Evolutionary conservation across 2,888 invertebrate genomes (phyloP).

Genomic region (Galerucella calmariensis): DNA sequence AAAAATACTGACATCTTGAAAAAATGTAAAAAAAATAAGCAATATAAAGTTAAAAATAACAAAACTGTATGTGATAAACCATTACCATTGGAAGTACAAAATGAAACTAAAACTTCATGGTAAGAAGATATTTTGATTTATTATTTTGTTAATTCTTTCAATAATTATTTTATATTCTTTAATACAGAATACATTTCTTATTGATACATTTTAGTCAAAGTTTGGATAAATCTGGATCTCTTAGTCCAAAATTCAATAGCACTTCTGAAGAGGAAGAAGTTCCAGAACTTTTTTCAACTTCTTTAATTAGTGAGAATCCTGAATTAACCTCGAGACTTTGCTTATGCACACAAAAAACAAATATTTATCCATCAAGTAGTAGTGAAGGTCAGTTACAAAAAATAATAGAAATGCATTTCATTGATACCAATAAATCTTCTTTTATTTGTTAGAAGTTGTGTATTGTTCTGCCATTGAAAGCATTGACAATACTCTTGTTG

Average conservation of each 20-base stretch:
- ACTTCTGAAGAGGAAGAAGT: slow-evolving; percentile 43
- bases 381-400: slow-evolving; percentile 49
- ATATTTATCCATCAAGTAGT: slow-evolving; percentile 50
- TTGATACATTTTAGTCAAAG: slow-evolving; percentile 20
- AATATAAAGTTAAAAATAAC: slow-evolving; percentile 45
- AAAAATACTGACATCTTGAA: slow-evolving; percentile 39
- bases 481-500: slow-evolving; percentile 79
- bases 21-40: slow-evolving; percentile 47
- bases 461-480: slow-evolving; percentile 83
- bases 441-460: slow-evolving; percentile 65
- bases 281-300: slow-evolving; percentile 51
- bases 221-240: not conserved
- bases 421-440: not conserved
- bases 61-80: not conserved
- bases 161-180: not conserved
- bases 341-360: slow-evolving; percentile 56
- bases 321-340: slow-evolving; percentile 55
- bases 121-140: slow-evolving; percentile 42
- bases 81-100: not conserved
- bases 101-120: slow-evolving; percentile 38
- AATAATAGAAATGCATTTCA: not conserved
- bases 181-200: not conserved
- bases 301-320: slow-evolving; percentile 50
- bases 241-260: not conserved
- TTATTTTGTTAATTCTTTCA: not conserved